Evolutionary conservation across 35 echinoderm and acorn worm genomes (phyloP).

Genomic region (Apostichopus californicus): DNA sequence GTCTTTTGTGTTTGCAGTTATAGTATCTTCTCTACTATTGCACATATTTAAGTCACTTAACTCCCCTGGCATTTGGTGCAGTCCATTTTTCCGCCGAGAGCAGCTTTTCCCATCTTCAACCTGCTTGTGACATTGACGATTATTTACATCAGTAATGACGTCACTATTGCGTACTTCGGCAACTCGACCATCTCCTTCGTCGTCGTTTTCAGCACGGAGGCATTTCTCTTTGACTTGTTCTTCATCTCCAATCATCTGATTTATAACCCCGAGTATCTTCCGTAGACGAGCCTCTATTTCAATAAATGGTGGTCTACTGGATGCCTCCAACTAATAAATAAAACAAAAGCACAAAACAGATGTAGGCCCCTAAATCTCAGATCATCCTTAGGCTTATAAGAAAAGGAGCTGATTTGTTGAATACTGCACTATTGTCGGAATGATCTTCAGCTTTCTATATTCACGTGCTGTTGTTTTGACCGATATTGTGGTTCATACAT

Average conservation of each 20-base stretch:
- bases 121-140: neutral
- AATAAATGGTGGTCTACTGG: slow-evolving; percentile 30
- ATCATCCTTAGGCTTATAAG: too few relatives aligned
- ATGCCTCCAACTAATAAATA: slow-evolving; percentile 36
- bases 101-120: neutral
- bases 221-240: too few relatives aligned
- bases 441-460: too few relatives aligned
- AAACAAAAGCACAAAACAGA: neutral
- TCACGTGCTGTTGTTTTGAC: neutral
- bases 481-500: too few relatives aligned
- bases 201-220: too few relatives aligned
- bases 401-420: too few relatives aligned
- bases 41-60: neutral
- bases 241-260: neutral
- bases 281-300: slow-evolving; percentile 39
- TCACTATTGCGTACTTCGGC: neutral
- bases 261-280: slow-evolving; percentile 2
- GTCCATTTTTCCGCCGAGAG: neutral
- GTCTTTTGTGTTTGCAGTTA: neutral
- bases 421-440: too few relatives aligned
- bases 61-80: neutral
- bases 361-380: too few relatives aligned
- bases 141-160: neutral
- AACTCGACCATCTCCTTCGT: neutral
- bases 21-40: neutral